Evolutionary conservation across 30 jellyfish, hydroid and myxozoan species (phyloP).

Genomic region (Phacellophora camtschatica): DNA sequence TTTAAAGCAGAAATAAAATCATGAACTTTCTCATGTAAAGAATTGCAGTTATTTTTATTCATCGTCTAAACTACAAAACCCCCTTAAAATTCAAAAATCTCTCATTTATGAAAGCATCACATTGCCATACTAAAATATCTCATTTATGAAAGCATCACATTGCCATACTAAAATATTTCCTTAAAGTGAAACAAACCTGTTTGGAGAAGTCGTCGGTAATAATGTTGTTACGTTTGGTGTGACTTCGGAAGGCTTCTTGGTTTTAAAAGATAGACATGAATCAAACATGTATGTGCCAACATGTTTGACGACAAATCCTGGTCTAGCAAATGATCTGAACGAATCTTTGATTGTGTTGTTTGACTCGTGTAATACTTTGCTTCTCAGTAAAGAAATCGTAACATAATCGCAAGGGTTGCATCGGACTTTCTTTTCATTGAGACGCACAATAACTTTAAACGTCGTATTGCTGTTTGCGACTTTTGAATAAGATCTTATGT

Average conservation of each 20-base stretch:
- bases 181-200: too few relatives aligned
- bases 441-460: background rate
- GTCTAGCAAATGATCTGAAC: conserved; percentile 7
- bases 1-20: too few relatives aligned
- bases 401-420: conserved; percentile 25
- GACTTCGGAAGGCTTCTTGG: background rate
- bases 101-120: too few relatives aligned
- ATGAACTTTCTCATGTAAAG: too few relatives aligned
- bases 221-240: background rate
- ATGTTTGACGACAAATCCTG: background rate
- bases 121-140: too few relatives aligned
- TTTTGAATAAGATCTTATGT: background rate
- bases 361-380: background rate
- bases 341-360: background rate
- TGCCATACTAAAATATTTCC: too few relatives aligned
- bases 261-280: conserved; percentile 1
- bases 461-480: background rate
- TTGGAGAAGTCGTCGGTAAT: too few relatives aligned
- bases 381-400: background rate
- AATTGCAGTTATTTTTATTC: too few relatives aligned
- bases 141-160: too few relatives aligned
- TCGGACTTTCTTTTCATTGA: background rate
- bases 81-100: too few relatives aligned
- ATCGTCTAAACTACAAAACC: too few relatives aligned
- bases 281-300: background rate